Evolutionary conservation across 1,140 invertebrate genomes (phyloP).

Genomic region (Scaptomyza pallida): DNA sequence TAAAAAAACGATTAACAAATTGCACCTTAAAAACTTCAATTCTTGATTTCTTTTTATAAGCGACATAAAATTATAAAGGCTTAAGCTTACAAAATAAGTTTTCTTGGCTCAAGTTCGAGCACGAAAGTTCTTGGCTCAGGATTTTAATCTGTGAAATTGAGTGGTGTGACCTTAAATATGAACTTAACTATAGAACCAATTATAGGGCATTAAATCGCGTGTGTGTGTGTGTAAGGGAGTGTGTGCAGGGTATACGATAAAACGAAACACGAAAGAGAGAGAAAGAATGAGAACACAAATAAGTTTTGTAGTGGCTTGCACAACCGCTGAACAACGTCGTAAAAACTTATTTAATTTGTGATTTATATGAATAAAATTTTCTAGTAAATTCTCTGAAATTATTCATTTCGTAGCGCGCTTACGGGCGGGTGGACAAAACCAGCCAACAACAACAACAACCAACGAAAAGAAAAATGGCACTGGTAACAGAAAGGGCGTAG

Average conservation of each 20-base stretch:
- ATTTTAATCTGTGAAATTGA: too few species aligned
- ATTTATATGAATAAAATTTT: conserved; percentile 83
- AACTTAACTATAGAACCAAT: not conserved
- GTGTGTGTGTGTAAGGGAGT: not conserved
- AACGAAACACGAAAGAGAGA: conserved; percentile 19
- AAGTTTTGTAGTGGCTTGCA: conserved; percentile 74
- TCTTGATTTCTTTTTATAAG: too few species aligned
- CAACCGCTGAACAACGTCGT: conserved; percentile 78
- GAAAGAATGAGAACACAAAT: conserved; percentile 69
- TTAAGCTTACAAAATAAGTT: too few species aligned
- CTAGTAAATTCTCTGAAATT: conserved; percentile 79
- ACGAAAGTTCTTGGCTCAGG: too few species aligned
- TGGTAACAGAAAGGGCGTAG: conserved; percentile 6
- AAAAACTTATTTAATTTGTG: conserved; percentile 83
- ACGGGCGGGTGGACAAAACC: conserved; percentile 27
- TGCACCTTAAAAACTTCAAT: too few species aligned
- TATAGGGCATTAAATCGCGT: not conserved
- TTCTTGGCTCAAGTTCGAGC: too few species aligned
- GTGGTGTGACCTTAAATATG: too few species aligned
- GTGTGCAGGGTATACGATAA: conserved; percentile 4
- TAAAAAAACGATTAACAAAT: too few species aligned
- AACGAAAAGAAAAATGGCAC: conserved; percentile 51
- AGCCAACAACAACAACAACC: conserved; percentile 16
- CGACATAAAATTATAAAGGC: too few species aligned
- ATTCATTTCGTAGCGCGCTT: conserved; percentile 71